phyloP scores from a whole-genome alignment of 2,113 vertebrate genomes.

The Aix galericulata region DNA sequence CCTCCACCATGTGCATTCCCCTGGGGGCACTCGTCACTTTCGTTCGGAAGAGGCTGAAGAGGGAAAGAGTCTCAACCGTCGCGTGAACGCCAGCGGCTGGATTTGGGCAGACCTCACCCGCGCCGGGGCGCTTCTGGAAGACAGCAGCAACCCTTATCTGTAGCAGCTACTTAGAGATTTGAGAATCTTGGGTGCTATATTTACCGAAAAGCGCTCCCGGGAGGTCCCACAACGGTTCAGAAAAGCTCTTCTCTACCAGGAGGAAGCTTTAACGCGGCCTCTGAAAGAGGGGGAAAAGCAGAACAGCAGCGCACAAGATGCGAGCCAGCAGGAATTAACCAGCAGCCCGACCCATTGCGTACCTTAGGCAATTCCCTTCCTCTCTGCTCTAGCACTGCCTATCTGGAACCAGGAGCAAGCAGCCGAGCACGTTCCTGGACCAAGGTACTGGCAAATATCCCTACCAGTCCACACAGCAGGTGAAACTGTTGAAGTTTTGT shows the following conservation, averaged over 20 bases:
- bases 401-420: not conserved
- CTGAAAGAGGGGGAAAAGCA: not conserved
- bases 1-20: conserved; percentile 86
- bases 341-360: not conserved
- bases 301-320: not conserved
- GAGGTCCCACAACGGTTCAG: not conserved
- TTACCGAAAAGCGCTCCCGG: conserved; percentile 32
- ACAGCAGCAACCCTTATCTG: conserved; percentile 9
- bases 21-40: conserved; percentile 79
- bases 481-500: not conserved
- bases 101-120: not conserved
- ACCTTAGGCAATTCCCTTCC: not conserved
- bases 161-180: conserved; percentile 18
- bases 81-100: conserved; percentile 20
- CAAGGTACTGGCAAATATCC: not conserved
- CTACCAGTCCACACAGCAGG: not conserved
- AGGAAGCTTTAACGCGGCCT: not conserved
- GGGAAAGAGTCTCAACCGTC: not conserved
- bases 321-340: not conserved
- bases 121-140: not conserved
- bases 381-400: not conserved
- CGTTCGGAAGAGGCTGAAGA: conserved; percentile 62
- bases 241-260: not conserved
- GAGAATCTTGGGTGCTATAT: not conserved
- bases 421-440: not conserved